phyloP scores from a whole-genome alignment of 2,113 vertebrate species.

The Cavia aperea region DNA sequence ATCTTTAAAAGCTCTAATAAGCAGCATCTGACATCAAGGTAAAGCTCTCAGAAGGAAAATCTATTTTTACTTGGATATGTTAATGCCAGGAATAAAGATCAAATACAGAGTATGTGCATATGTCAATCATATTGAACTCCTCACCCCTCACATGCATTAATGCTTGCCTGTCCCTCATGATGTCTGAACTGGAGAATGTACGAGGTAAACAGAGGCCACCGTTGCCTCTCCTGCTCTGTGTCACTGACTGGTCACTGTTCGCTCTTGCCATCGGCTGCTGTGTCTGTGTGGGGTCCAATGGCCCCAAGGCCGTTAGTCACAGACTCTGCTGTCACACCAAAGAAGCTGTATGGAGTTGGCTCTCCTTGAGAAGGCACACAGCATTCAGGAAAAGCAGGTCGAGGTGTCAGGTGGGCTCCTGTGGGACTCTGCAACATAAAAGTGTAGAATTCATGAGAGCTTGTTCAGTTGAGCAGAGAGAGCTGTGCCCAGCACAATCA shows the following conservation, averaged over 20 bases:
- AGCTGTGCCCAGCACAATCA: not conserved
- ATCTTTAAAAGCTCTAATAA: constrained; percentile 21
- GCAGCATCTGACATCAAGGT: not conserved
- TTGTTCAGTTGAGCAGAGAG: not conserved
- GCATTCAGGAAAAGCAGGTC: not conserved
- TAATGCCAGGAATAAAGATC: constrained; percentile 28
- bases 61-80: constrained; percentile 39
- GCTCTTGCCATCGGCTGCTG: not conserved
- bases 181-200: not conserved
- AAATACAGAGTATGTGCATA: not conserved
- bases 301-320: not conserved
- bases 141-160: not conserved
- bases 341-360: not conserved
- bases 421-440: not conserved
- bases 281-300: not conserved
- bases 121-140: not conserved
- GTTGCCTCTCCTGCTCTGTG: not conserved
- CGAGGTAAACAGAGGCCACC: no score
- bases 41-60: constrained; percentile 29
- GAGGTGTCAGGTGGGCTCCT: not conserved
- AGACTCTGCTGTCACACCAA: rapidly evolving
- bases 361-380: not conserved
- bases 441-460: no score
- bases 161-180: rapidly evolving
- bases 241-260: not conserved